Percentiles rank a stretch among this genome's conserved stretches.
phyloP scores from a whole-genome alignment of 2,888 invertebrate genomes.

The Ectemnius cavifrons region DNA sequence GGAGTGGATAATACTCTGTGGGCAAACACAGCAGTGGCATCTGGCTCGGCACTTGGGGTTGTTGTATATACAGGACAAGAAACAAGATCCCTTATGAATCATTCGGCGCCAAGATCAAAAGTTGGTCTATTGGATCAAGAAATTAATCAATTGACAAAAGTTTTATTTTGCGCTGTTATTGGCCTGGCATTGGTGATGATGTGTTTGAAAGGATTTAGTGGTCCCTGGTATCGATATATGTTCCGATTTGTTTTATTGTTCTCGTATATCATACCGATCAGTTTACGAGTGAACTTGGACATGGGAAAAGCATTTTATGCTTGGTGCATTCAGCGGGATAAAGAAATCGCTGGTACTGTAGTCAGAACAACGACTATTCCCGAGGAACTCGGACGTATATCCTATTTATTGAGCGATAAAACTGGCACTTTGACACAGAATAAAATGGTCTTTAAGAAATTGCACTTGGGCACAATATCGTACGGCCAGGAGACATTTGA shows the following conservation, averaged over 20 bases:
- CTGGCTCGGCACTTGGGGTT: slow-evolving; percentile 95
- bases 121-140: slow-evolving; percentile 97
- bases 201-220: slow-evolving; percentile 96
- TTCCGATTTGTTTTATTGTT: slow-evolving; percentile 97
- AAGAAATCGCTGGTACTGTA: slow-evolving; percentile 94
- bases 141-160: slow-evolving; percentile 97
- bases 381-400: slow-evolving; percentile 97
- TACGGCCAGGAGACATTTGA: slow-evolving; percentile 93
- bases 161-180: slow-evolving; percentile 94
- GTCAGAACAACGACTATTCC: slow-evolving; percentile 99
- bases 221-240: slow-evolving; percentile 97
- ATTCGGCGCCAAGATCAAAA: slow-evolving; percentile 96
- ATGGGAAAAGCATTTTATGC: slow-evolving; percentile 99
- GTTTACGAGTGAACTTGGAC: slow-evolving; percentile 97
- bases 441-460: slow-evolving; percentile 98
- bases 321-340: slow-evolving; percentile 96
- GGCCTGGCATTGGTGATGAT: slow-evolving; percentile 96
- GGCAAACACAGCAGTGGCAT: slow-evolving; percentile 99
- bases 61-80: slow-evolving; percentile 98
- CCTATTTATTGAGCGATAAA: slow-evolving; percentile 98
- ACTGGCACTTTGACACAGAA: slow-evolving; percentile 99
- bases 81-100: slow-evolving; percentile 99
- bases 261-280: slow-evolving; percentile 99
- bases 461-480: slow-evolving; percentile 95
- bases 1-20: slow-evolving; percentile 98